phyloP scores from a whole-genome alignment of 35 echinoderm and acorn worm genomes.

The Heliocidaris erythrogramma region DNA sequence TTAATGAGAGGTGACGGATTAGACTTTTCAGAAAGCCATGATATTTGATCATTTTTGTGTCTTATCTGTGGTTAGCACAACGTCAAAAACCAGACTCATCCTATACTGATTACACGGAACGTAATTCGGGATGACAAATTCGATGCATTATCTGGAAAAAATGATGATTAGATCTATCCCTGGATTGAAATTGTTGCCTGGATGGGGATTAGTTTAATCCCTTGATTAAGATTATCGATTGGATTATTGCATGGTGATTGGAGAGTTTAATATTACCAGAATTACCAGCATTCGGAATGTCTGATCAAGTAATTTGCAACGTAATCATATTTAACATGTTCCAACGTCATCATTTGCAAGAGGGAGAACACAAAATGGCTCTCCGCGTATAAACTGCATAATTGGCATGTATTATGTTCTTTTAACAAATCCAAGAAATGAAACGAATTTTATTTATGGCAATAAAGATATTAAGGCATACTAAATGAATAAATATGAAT shows the following conservation, averaged over 20 bases:
- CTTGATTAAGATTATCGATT: neutral
- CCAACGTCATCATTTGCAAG: neutral
- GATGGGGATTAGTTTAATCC: neutral
- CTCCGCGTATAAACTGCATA: no score
- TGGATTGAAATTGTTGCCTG: neutral
- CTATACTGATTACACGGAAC: neutral
- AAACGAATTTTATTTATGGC: no score
- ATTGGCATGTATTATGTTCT: no score
- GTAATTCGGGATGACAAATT: slow-evolving; percentile 17
- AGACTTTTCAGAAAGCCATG: neutral
- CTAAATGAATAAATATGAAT: no score
- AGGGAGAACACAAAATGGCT: neutral
- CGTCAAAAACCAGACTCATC: neutral
- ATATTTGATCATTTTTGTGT: neutral
- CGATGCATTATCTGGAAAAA: neutral
- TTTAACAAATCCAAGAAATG: no score
- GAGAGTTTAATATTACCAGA: neutral
- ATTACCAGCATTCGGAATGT: neutral
- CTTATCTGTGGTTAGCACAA: neutral
- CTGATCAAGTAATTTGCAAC: neutral
- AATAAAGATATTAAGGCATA: no score
- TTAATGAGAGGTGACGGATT: neutral
- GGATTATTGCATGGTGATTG: slow-evolving; percentile 4
- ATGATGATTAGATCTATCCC: neutral
- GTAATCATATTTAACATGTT: neutral